These are phyloP conservation scores for Calcarius ornatus DNA, from an alignment of 2,113 vertebrate species.

Conservation along the genomic window DNA sequence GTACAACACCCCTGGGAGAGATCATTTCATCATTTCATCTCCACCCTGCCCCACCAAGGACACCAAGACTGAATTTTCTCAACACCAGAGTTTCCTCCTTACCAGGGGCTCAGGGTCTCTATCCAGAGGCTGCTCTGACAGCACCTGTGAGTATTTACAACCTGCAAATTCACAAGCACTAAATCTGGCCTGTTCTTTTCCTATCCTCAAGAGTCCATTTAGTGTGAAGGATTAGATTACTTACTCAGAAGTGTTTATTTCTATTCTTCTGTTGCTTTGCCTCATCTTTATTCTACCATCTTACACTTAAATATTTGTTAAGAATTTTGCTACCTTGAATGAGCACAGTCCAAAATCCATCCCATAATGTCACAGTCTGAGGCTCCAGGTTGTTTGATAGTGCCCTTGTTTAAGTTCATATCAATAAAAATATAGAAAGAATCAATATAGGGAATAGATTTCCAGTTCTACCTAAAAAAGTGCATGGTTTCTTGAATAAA, in stretches of 20 bases:
- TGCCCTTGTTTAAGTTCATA: neutral
- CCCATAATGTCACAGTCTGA: neutral
- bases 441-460: neutral
- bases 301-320: neutral
- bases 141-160: neutral
- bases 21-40: neutral
- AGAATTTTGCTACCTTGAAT: neutral
- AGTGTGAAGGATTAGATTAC: neutral
- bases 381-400: neutral
- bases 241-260: neutral
- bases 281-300: neutral
- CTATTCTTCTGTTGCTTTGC: neutral
- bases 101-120: neutral
- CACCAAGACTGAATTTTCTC: neutral
- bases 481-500: neutral
- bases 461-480: neutral
- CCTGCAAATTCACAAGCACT: neutral
- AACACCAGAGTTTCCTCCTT: neutral
- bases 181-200: neutral
- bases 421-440: neutral
- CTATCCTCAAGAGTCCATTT: neutral
- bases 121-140: neutral
- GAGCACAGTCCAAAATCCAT: neutral
- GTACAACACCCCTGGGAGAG: neutral
- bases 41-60: neutral